Base-by-base conservation (phyloP, 2,888 invertebrate genomes). In the Halictus quadricinctus region DNA sequence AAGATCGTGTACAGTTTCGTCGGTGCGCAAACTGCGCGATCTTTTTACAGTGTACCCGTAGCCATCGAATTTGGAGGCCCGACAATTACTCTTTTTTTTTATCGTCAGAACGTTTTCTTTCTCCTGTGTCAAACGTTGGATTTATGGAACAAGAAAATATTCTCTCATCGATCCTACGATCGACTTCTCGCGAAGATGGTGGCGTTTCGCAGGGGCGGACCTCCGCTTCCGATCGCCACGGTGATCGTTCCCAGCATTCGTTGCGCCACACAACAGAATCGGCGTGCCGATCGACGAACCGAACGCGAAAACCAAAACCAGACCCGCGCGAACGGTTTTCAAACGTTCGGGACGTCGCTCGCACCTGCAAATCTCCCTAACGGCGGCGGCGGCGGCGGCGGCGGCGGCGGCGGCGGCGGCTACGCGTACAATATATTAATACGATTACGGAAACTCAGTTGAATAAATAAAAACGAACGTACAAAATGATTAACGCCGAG, bases 401-500 rank as follows among this genome's bases (percentile, higher is more conserved):
- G 36, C 36, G 36, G 76, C 10, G n/a, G n/a, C 29, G 29, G 29
- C 36, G 36, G 36, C 36, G 36, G 36, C 36, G 36, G 76, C 10
- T 77, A 72, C 29, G 36, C 25, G 66, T 66, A 72, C 79, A 72
- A 86, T 88, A 85, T 79, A 88, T 88, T 80, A 76, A 70, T 85
- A 84, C 73, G 79, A 43, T 60, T 79, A 77, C 79, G 75, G 74
- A 15, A 83, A 86, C 74, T 80, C 86, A 78, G 69, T 86, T 86
- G 79, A 87, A 87, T 87, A 87, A 87, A 87, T 87, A 85, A 83
- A 84, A 80, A 84, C 86, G 84, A 84, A 80, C 80, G 75, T 85
- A 81, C 18, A 84, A 79, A 85, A 78, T 86, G 80, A 83, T 78
- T 75, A 43, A 75, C 48, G 80, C 54, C 73, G 80, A 80, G 66